Percentiles rank a stretch among this genome's conserved stretches.
Conservation (phyloP, 2,113 vertebrate species). For the Proteles cristata region DNA sequence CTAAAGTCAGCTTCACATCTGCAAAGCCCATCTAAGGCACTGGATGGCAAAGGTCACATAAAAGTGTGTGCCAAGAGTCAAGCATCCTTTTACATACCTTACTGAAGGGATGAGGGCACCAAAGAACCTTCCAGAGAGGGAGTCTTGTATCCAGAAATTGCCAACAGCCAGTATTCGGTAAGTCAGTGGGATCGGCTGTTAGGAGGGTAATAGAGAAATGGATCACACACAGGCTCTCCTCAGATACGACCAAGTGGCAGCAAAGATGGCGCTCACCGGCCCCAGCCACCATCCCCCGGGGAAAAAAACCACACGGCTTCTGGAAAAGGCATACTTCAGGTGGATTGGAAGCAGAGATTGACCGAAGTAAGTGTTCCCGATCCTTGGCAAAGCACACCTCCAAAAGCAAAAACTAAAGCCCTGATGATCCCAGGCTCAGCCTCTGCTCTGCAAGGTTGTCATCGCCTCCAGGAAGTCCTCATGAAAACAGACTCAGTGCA, state of each 20-base stretch:
- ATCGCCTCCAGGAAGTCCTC: background rate
- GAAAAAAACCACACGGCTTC: background rate
- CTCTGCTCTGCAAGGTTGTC: accelerated
- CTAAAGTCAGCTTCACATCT: background rate
- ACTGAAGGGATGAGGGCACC: background rate
- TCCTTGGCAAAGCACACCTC: background rate
- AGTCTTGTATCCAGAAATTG: background rate
- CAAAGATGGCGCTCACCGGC: accelerated
- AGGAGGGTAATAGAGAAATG: accelerated
- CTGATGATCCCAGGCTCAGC: accelerated
- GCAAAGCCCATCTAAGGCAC: background rate
- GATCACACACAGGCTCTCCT: accelerated
- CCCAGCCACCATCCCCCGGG: accelerated
- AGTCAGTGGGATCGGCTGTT: accelerated
- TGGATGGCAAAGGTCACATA: accelerated
- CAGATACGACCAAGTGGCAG: background rate
- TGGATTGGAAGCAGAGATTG: background rate
- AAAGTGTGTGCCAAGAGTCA: accelerated
- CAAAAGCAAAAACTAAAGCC: background rate
- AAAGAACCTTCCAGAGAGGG: background rate
- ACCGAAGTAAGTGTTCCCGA: accelerated
- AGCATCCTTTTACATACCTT: background rate
- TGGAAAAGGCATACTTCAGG: background rate
- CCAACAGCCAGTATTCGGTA: accelerated
- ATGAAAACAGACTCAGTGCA: background rate